Evolutionary conservation across 2,113 vertebrate genomes (phyloP).

Genomic region (Hydrolagus affinis): DNA sequence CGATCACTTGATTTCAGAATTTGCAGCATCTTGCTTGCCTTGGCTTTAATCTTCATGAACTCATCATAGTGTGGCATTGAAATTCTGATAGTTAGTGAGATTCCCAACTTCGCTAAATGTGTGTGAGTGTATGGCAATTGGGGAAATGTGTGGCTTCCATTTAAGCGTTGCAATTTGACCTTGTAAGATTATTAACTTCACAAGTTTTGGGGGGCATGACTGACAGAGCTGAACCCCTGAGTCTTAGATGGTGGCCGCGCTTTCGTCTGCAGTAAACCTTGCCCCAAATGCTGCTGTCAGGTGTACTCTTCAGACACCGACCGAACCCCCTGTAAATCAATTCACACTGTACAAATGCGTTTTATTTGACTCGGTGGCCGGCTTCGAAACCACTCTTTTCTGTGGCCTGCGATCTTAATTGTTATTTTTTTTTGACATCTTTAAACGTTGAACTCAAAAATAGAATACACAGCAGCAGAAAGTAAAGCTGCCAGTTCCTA

Average conservation of each 20-base stretch:
- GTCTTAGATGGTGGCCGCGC: no score
- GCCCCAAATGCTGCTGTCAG: not conserved
- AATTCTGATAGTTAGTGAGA: no score
- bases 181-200: not conserved
- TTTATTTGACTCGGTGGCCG: not conserved
- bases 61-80: no score
- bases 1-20: not conserved
- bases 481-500: not conserved
- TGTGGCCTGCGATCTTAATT: not conserved
- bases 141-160: not conserved
- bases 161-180: not conserved
- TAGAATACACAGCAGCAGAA: not conserved
- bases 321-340: not conserved
- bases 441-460: constrained; percentile 8
- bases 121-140: no score
- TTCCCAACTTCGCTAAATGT: no score
- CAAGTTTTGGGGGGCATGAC: not conserved
- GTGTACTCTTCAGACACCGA: not conserved
- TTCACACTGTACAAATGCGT: not conserved
- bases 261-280: not conserved
- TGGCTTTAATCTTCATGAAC: not conserved
- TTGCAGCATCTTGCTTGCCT: not conserved
- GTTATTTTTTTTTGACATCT: constrained; percentile 8
- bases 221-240: not conserved
- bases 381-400: not conserved